Evolutionary conservation across 92 coral and sea anemone genomes (phyloP).

Genomic region (Phenganax subtilis): DNA sequence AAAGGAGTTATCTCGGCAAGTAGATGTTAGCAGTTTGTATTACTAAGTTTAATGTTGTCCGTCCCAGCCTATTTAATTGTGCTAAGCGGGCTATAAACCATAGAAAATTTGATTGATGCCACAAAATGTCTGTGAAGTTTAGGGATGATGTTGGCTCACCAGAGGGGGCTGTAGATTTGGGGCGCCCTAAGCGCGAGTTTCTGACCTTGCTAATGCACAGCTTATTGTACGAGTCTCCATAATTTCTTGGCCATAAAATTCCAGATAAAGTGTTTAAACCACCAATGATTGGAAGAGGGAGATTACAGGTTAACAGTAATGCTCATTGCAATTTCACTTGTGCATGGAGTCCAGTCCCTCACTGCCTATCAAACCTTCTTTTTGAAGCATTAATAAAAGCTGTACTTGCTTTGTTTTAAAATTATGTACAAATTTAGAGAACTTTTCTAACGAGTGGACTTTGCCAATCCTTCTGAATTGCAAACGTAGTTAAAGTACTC

Average conservation of each 20-base stretch:
- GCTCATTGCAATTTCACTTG: constrained; percentile 28
- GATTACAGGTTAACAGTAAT: constrained; percentile 19
- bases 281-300: constrained; percentile 30
- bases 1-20: constrained; percentile 30
- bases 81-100: constrained; percentile 7
- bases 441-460: constrained; percentile 50
- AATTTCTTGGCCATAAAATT: constrained; percentile 24
- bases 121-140: constrained; percentile 32
- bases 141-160: constrained; percentile 33
- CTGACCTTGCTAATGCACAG: constrained; percentile 30
- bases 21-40: constrained; percentile 25
- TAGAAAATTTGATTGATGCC: constrained; percentile 16
- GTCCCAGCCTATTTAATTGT: constrained; percentile 9
- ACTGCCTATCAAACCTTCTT: constrained; percentile 17
- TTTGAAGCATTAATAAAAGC: constrained; percentile 6
- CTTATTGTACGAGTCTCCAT: constrained; percentile 29
- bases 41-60: constrained; percentile 41
- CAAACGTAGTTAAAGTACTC: constrained; percentile 35
- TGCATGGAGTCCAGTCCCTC: constrained; percentile 34
- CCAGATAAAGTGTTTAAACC: constrained; percentile 20
- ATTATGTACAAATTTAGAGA: constrained; percentile 54
- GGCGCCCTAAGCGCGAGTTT: constrained; percentile 39
- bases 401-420: constrained; percentile 25
- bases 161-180: constrained; percentile 36
- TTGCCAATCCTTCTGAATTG: constrained; percentile 35